phyloP scores from a whole-genome alignment of 1,140 invertebrate genomes.

The Planococcus citri region DNA sequence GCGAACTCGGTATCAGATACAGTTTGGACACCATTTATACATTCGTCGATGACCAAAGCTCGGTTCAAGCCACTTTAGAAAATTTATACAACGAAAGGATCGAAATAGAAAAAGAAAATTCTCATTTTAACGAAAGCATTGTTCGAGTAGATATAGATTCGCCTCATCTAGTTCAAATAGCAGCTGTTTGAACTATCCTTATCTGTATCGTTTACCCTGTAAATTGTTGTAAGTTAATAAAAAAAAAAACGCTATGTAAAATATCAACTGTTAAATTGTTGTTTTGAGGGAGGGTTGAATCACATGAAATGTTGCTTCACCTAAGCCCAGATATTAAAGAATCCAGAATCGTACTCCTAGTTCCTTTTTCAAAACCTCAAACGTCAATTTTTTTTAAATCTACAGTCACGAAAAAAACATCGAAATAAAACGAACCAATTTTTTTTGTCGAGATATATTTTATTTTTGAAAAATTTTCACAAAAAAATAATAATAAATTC shows the following conservation, averaged over 20 bases:
- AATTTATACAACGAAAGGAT: conserved; percentile 10
- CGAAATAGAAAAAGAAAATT: conserved; percentile 11
- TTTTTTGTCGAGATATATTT: not conserved
- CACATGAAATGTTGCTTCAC: too few relatives aligned
- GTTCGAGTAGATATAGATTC: not conserved
- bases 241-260: too few relatives aligned
- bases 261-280: too few relatives aligned
- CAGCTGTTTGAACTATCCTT: not conserved
- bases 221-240: not conserved
- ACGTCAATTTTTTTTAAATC: too few relatives aligned
- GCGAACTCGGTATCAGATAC: not conserved
- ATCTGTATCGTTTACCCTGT: too few relatives aligned
- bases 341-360: too few relatives aligned
- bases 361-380: too few relatives aligned
- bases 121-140: not conserved
- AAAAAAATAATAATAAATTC: conserved; percentile 5
- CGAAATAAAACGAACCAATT: too few relatives aligned
- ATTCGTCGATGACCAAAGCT: not conserved
- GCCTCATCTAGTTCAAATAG: not conserved
- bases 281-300: too few relatives aligned
- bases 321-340: too few relatives aligned
- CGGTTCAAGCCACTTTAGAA: not conserved
- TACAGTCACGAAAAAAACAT: too few relatives aligned
- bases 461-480: conserved; percentile 11
- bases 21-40: conserved; percentile 9